Conservation (phyloP, 2,113 vertebrate species). For the Rhipidura dahli region DNA sequence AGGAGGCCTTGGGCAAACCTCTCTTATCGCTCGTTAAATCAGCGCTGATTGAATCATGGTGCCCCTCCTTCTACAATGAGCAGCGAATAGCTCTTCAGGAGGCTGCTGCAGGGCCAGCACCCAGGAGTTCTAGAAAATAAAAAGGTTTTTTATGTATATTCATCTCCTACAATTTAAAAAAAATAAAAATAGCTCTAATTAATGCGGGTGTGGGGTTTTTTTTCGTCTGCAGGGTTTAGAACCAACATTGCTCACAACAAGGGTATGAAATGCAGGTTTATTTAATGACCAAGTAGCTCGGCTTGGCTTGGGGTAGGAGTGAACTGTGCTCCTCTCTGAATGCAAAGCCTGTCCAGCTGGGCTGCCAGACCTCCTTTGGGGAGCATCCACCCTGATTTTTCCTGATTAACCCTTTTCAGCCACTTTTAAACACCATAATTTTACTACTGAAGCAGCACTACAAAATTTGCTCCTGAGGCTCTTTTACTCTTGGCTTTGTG, state of each 20-base stretch:
- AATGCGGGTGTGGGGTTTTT: fast-evolving
- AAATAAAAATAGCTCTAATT: neutral
- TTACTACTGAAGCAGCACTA: neutral
- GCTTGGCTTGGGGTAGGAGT: neutral
- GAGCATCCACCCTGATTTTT: neutral
- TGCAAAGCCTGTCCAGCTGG: neutral
- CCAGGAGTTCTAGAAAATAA: neutral
- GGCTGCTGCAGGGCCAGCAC: neutral
- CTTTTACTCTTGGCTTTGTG: neutral
- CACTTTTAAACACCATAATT: neutral
- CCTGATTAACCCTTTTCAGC: neutral
- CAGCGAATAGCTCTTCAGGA: neutral
- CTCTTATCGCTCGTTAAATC: neutral
- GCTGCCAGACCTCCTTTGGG: neutral
- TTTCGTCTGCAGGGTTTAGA: neutral
- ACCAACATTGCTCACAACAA: neutral
- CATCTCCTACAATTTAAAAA: neutral
- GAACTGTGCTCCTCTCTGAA: neutral
- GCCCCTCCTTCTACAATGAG: neutral
- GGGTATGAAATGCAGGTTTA: neutral
- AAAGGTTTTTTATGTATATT: neutral
- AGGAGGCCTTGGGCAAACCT: neutral
- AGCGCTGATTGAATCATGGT: neutral
- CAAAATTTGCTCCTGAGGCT: neutral
- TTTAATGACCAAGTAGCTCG: neutral